Conservation (phyloP, 2,888 invertebrate genomes). For the Drosophila setosimentum region DNA sequence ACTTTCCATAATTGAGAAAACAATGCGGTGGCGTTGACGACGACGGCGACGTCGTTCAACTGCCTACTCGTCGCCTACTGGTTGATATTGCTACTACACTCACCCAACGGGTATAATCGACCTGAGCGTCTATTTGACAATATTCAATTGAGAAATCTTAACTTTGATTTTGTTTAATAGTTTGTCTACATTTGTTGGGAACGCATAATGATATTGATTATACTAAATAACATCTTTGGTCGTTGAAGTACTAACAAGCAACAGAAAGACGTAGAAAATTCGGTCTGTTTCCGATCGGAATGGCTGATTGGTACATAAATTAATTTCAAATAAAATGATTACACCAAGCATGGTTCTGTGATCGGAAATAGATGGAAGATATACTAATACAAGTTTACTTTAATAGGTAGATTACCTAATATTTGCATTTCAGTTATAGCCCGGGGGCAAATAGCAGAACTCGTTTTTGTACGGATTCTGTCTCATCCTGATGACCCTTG, state of each 20-base stretch:
- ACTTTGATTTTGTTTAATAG: background rate
- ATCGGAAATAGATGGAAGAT: too few relatives aligned
- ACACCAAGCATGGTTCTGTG: too few relatives aligned
- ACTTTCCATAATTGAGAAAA: conserved; percentile 83
- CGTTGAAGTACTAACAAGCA: too few relatives aligned
- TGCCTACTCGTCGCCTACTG: conserved; percentile 39
- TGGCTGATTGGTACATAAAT: too few relatives aligned
- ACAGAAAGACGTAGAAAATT: too few relatives aligned
- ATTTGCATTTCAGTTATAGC: background rate
- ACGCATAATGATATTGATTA: background rate
- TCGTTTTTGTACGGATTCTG: too few relatives aligned
- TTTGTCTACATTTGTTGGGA: background rate
- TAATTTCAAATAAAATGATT: too few relatives aligned
- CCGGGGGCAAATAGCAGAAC: too few relatives aligned
- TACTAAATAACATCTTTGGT: too few relatives aligned
- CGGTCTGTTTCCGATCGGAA: background rate
- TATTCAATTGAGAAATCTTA: background rate
- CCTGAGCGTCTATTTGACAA: background rate
- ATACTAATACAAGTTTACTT: too few relatives aligned
- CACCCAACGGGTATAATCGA: conserved; percentile 9
- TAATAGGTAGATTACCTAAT: background rate
- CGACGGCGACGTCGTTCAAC: conserved; percentile 27
- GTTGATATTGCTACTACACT: conserved; percentile 10
- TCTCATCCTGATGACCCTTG: too few relatives aligned
- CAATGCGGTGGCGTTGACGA: conserved; percentile 77